These are phyloP conservation scores for Pristionchus pacificus DNA, from an alignment of 1,140 invertebrate species.

Conservation along the genomic window DNA sequence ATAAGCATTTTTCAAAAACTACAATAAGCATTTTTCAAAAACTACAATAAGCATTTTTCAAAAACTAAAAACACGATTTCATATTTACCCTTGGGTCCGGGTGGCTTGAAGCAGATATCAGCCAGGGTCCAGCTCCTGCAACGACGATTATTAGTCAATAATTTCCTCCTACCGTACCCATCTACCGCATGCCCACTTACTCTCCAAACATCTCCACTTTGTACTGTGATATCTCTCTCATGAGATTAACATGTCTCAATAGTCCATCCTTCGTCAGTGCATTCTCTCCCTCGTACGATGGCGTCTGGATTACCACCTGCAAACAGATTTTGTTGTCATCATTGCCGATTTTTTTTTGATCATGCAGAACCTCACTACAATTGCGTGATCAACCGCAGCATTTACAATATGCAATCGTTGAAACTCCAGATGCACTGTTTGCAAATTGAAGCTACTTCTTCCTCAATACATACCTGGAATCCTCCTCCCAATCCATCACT, in stretches of 20 bases:
- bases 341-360: not conserved
- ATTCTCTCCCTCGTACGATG: conserved; percentile 44
- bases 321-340: too few relatives aligned
- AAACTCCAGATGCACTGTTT: too few relatives aligned
- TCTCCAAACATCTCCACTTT: conserved; percentile 57
- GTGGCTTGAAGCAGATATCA: conserved; percentile 57
- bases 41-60: conserved; percentile 1
- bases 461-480: conserved; percentile 37
- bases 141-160: too few relatives aligned
- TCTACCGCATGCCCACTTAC: too few relatives aligned
- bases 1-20: not conserved
- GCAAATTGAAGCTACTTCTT: too few relatives aligned
- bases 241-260: conserved; percentile 49
- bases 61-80: not conserved
- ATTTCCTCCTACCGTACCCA: too few relatives aligned
- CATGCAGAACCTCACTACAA: not conserved
- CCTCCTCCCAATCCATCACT: conserved; percentile 51
- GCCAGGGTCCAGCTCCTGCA: conserved; percentile 51
- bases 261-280: conserved; percentile 50
- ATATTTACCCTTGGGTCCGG: conserved; percentile 33
- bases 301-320: conserved; percentile 56
- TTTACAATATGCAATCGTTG: too few relatives aligned
- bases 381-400: too few relatives aligned
- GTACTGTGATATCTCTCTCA: conserved; percentile 54
- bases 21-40: not conserved